Base-by-base conservation (phyloP, 2,113 vertebrate genomes). In the Donacobius atricapilla region DNA sequence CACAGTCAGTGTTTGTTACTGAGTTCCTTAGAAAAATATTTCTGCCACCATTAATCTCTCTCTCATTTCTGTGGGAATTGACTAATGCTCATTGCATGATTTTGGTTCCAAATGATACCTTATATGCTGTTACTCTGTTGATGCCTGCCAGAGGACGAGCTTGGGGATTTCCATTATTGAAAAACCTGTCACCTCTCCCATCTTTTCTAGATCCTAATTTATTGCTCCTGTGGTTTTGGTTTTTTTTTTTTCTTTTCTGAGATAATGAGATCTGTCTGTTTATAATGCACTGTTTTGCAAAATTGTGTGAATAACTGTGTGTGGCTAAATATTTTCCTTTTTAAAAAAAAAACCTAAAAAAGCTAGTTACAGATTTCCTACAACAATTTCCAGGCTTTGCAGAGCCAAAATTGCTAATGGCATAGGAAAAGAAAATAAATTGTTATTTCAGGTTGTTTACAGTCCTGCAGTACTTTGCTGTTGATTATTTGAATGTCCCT, bases 21-120 rank as follows among this genome's bases (percentile, higher is more conserved):
- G 15, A 35, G 5, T 11, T 57, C 17, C 30, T 48, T 37, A 33
- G 3, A 31, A 40, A 24, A 77, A 10, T 33, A 19, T 47, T 90
- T 50, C 39, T 89, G 35, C 31, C 30, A 2, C 28, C 1, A 0
- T 21, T 23, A 71, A 30, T 54, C 2, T 63, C 6, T 1, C 20
- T 44, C 40, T 35, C 15, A 28, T n/a, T 87, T 75, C 65, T 1
- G 1, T 68, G 30, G 39, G 64, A 58, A 35, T 18, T 75, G 37
- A 21, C 23, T 39, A 10, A 57, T 63, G 79, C 23, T 53, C 1
- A 0, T 25, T 40, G 33, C 24, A 40, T 51, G 40, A 21, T 28
- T 73, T 86, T 15, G 78, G 8, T 79, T 79, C 30, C 28, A 15
- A 54, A 37, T 63, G 11, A 28, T 24, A 16, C 8, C 11, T 35